Evolutionary conservation across 2,888 invertebrate species (phyloP), one percentile per base, ranked within the genome.

Genomic region (Rhamphomyia laevipes): DNA sequence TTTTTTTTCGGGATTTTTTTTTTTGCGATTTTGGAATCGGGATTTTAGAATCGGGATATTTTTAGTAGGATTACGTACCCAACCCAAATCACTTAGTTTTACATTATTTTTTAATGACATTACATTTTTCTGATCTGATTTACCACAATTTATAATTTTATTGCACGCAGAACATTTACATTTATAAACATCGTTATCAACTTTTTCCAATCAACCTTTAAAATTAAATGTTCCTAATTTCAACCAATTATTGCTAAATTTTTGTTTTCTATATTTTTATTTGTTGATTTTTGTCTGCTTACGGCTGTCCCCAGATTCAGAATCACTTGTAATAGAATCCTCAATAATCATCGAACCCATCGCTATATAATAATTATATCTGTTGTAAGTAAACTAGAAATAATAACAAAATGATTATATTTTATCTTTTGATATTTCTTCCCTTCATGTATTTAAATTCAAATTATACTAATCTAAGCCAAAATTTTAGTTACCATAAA

Each of bases 131-230:
- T 47, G 40, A 17, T 50, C 50, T 1, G 45, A 50, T 23, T 49
- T 49, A 17, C 23, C 46, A 38, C 43, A 49, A 12, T 31, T 37
- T 35, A 46, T 21, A 21, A 46, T 44, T 45, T 37, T 46, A 15
- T 46, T 16, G 38, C 49, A 50, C 27, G 47, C 41, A 40, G 40
- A 27, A 43, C 50, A 46, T 23, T 50, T 50, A 35, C 47, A 50
- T 44, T 47, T 47, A 18, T 42, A 46, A 12, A 23, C 17, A 37
- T 46, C 45, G 30, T 46, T 27, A 18, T 41, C 3, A 17, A 47
- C 17, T 47, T 42, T 47, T 30, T 40, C 18, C 41, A 41, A 47
- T 41, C 33, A 47, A 41, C 42, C 31, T 23, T 47, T 42, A 40
- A 46, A 46, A 33, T n/a, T n/a, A n/a, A 27, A 27, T 27, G 4